A percentile compares a stretch with the other conserved stretches of the same genome.
Evolutionary conservation across 2,797 vertebrate genomes (phyloP).

Genomic region (Anolis apletophallus): DNA sequence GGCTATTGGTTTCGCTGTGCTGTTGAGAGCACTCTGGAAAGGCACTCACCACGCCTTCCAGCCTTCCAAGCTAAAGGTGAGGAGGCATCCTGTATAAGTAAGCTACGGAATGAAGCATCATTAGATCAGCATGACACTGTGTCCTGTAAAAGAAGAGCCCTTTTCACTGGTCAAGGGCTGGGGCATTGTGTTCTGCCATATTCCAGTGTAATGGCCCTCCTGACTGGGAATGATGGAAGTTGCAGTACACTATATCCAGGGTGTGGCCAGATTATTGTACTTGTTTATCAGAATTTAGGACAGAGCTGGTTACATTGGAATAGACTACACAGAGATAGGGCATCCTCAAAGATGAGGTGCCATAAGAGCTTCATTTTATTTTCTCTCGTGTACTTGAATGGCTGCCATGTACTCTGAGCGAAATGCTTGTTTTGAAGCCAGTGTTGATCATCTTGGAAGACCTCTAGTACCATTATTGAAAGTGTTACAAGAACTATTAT

Average conservation of each 20-base stretch:
- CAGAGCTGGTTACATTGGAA: background rate
- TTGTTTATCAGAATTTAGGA: background rate
- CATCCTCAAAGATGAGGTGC: background rate
- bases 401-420: background rate
- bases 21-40: slow-evolving; percentile 95
- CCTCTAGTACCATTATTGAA: too few relatives aligned
- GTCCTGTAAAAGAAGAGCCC: background rate
- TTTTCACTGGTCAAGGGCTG: background rate
- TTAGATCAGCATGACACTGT: background rate
- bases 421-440: too few relatives aligned
- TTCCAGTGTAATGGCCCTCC: background rate
- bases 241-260: too few relatives aligned
- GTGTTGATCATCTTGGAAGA: background rate
- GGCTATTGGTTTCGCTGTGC: slow-evolving; percentile 94
- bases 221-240: background rate
- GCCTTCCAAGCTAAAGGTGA: slow-evolving; percentile 97
- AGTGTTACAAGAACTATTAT: too few relatives aligned
- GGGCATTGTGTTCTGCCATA: background rate
- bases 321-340: too few relatives aligned
- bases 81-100: slow-evolving; percentile 8
- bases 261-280: too few relatives aligned
- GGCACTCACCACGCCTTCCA: slow-evolving; percentile 98
- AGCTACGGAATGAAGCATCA: accelerated
- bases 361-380: background rate
- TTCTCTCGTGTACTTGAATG: background rate